phyloP scores from a whole-genome alignment of 2,113 vertebrate species.

The Pseudorectes ferrugineus region DNA sequence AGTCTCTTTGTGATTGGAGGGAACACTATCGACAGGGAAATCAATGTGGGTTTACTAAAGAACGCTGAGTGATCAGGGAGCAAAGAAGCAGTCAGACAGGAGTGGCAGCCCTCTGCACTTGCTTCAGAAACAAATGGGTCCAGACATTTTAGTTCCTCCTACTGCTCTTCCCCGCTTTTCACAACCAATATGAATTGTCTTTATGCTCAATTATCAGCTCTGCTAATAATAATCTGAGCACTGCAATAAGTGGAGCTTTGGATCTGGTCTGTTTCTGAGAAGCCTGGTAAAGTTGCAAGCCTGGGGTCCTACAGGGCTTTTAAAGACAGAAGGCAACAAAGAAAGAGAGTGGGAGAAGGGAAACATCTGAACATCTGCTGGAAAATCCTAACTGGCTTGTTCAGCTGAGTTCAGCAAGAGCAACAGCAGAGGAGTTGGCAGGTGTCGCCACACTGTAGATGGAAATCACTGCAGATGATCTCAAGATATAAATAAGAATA shows the following conservation, averaged over 20 bases:
- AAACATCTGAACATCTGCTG: constrained; percentile 69
- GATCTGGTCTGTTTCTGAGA: neutral
- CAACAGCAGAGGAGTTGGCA: constrained; percentile 60
- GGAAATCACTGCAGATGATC: constrained; percentile 45
- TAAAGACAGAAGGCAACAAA: constrained; percentile 19
- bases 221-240: neutral
- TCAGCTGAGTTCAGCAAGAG: constrained; percentile 75
- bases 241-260: neutral
- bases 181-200: neutral
- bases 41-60: constrained; percentile 63
- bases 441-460: constrained; percentile 58
- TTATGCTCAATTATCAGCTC: neutral
- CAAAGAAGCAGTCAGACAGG: neutral
- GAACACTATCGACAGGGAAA: constrained; percentile 66
- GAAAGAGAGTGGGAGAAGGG: neutral
- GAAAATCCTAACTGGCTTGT: constrained; percentile 46
- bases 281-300: neutral
- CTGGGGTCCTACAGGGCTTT: constrained; percentile 15
- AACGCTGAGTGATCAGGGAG: constrained; percentile 16
- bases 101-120: neutral
- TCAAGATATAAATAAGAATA: constrained; percentile 64
- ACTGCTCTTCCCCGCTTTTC: neutral
- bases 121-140: neutral
- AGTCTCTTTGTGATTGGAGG: constrained; percentile 64
- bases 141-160: neutral